phyloP scores from a whole-genome alignment of 1,140 invertebrate species.

The Stegodyphus mimosarum region DNA sequence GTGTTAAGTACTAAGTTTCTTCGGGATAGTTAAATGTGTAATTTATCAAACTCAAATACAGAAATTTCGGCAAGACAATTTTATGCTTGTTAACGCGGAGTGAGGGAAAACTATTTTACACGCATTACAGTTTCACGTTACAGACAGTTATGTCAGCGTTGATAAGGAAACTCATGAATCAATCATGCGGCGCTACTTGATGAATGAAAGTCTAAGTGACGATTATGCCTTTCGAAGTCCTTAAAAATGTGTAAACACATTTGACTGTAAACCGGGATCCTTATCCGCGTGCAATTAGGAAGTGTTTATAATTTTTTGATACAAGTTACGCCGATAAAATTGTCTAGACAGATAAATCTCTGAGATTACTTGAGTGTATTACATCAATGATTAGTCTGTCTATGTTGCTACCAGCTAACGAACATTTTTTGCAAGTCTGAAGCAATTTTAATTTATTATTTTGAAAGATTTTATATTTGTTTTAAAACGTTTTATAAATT shows the following conservation, averaged over 20 bases:
- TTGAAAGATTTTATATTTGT: too few species aligned
- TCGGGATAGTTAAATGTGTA: too few species aligned
- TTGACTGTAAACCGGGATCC: background rate
- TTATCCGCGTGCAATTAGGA: slow-evolving; percentile 41
- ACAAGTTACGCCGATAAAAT: slow-evolving; percentile 22
- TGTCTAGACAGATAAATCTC: slow-evolving; percentile 52
- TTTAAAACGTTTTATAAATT: too few species aligned
- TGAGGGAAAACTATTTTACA: too few species aligned
- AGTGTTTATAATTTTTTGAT: slow-evolving; percentile 43
- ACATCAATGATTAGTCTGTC: slow-evolving; percentile 20
- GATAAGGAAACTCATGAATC: slow-evolving; percentile 47
- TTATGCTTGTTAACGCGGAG: too few species aligned
- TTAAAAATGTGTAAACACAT: slow-evolving; percentile 47
- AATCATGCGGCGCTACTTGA: slow-evolving; percentile 1
- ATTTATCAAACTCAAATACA: too few species aligned
- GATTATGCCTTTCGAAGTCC: slow-evolving; percentile 18
- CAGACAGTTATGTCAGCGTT: slow-evolving; percentile 14
- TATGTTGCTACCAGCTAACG: background rate
- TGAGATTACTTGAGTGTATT: slow-evolving; percentile 19
- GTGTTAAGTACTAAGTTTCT: too few species aligned
- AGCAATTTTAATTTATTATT: too few species aligned
- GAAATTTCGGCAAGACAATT: too few species aligned
- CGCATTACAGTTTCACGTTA: too few species aligned
- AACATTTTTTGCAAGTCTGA: too few species aligned
- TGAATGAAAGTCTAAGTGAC: slow-evolving; percentile 44